Evolutionary conservation across 2,797 vertebrate genomes (phyloP), one percentile per base, ranked within the genome.

Genomic region (Lagorchestes hirsutus): DNA sequence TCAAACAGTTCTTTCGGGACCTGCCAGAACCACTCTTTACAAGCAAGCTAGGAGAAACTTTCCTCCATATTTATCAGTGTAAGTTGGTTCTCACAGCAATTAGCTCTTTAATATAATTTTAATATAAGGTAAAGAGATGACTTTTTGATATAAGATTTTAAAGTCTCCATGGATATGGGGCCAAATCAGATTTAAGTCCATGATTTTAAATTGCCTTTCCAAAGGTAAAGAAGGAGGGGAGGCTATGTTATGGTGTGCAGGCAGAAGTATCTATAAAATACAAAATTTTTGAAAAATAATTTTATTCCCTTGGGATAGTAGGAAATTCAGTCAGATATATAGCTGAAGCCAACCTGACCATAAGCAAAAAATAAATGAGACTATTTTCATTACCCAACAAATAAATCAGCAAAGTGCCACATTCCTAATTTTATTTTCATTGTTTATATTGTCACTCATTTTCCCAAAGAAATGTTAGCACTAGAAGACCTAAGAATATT

Each of bases 11-110:
- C 98, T 99, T 99, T 98, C 99, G 99, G 94, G 99, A 99, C 98
- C 99, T 99, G 54, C 99, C 99, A 0, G 99, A 99, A 95, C 99
- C 99, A 10, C 99, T 99, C 34, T 99, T 99, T 97, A 99, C 99
- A 95, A 99, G 99, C 99, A 99, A 99, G 97, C 99, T 99, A 55
- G 99, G 99, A 57, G 99, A 99, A 98, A 99, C 99, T 96, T 99
- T 99, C 97, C 99, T 99, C 82, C 99, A 99, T 95, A 99, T 99
- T 97, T 99, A 99, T 96, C 99, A 99, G 90, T 99, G 99, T 99
- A 99, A 99, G 99, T 98, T n/a, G 1, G 31, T 57, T 40, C 55
- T 55, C 29, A 3, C 6, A 24, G 18, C 34, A 27, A 12, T 55
- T 55, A 91, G 13, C 5, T 74, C 34, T 14, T n/a, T 52, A 52